Evolutionary conservation across 2,888 invertebrate species (phyloP), one percentile per base, ranked within the genome.

Genomic region (Leptopilina syphax): DNA sequence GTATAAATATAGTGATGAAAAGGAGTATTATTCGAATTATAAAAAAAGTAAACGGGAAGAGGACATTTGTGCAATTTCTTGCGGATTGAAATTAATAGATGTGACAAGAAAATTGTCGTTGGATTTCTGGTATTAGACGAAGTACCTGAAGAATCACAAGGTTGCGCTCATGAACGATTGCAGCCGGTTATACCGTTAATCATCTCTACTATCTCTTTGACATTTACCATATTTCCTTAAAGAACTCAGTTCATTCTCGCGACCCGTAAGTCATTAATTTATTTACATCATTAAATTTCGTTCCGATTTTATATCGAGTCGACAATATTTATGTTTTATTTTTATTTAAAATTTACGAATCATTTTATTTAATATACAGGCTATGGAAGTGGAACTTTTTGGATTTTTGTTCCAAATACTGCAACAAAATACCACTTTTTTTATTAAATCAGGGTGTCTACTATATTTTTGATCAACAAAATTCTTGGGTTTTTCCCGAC

Each of bases 111-210:
- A 34, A 54, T 73, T 34, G n/a, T 18, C 57, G 13, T 41, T 73
- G n/a, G 57, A 54, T 73, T 34, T 57, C 10, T 54, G n/a, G n/a
- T 73, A 73, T 73, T 73, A 57, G 12, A 54, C 34, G 70, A 70
- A 8, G 70, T 4, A 54, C 70, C 54, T 34, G 12, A 24, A 50
- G 27, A 70, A 27, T 27, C 70, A 54, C 50, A 34, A 60, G 57
- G 73, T 34, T 57, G 57, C 73, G 34, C 57, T 57, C 73, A 24
- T 54, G 34, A 54, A 57, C 13, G 54, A 54, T 57, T 57, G 57
- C 13, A 73, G 73, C 73, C 57, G 41, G 54, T 73, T 73, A 27
- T 73, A 73, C 73, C 57, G 73, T 73, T 73, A 73, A 73, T 73
- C 57, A 57, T 57, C 54, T 60, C 50, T 54, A 50, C 24, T 27